These are phyloP conservation scores for Epinephelus fuscoguttatus DNA, from an alignment of 2,113 vertebrate genomes.

Conservation along the genomic window DNA sequence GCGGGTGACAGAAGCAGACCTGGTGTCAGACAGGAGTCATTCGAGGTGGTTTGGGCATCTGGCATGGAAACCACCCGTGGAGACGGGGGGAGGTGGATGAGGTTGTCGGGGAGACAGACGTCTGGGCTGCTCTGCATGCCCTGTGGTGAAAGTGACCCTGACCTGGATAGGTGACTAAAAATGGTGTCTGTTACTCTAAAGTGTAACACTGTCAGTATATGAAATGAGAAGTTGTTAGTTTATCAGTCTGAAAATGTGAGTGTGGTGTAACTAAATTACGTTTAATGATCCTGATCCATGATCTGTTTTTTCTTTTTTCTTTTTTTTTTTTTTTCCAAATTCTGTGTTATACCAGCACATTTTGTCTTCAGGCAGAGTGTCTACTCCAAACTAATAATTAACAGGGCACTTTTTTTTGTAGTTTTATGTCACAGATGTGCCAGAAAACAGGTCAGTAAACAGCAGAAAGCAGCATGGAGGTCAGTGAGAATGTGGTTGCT, in stretches of 20 bases:
- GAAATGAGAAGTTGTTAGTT: not conserved
- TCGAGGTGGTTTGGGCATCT: constrained; percentile 45
- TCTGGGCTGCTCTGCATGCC: constrained; percentile 16
- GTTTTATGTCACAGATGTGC: too few species aligned
- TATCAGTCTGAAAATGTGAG: not conserved
- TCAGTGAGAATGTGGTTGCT: too few species aligned
- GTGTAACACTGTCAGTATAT: not conserved
- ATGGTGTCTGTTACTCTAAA: not conserved
- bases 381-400: too few species aligned
- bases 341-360: too few species aligned
- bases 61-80: not conserved
- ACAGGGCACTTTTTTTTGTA: too few species aligned
- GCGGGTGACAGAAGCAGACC: constrained; percentile 23
- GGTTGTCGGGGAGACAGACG: constrained; percentile 31
- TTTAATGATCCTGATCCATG: too few species aligned
- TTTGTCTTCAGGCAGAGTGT: too few species aligned
- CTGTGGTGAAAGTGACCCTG: constrained; percentile 40
- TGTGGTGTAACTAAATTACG: not conserved
- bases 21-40: constrained; percentile 38
- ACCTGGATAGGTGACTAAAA: constrained; percentile 27
- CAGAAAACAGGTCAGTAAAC: too few species aligned
- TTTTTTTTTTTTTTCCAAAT: too few species aligned
- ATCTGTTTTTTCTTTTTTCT: too few species aligned
- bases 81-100: constrained; percentile 5
- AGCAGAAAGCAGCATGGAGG: too few species aligned